Base-by-base conservation (phyloP, 2,113 vertebrate species). In the Caranx ignobilis region DNA sequence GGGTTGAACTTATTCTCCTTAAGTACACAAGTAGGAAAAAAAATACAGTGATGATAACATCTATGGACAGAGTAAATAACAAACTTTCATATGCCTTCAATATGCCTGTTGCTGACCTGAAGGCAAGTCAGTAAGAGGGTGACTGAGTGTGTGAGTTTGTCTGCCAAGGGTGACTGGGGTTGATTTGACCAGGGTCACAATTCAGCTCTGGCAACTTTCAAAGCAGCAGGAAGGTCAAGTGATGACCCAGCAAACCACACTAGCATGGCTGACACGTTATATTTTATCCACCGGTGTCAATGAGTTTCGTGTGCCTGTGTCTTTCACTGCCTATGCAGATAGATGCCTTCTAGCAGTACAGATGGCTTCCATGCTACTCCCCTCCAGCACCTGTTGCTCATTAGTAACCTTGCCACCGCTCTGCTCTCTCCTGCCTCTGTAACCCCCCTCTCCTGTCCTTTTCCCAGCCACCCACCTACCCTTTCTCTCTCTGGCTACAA, bases 1-100 rank as follows among this genome's bases (percentile, higher is more conserved):
- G 96, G 96, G 89, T 96, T 96, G 69, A 94, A 93, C 19, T 95
- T 94, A 83, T 97, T 97, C 88, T 99, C 97, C 98, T 99, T 2
- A 9, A 15, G 92, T 66, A 74, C 4, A 80, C 5, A 82, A 84
- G 0, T n/a, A 19, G 21, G 21, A 73, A 48, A 47, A 47, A 55
- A 64, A 32, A 56, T 19, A 61, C 48, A 18, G 13, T 69, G 64
- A 77, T 3, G 26, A 59, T 73, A 50, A 78, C 41, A 47, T 75
- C 32, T 55, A 34, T 1, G 57, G 56, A 86, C 65, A 77, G 43
- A 54, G 54, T 6, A 45, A 52, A 21, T n/a, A 70, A 12, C 31
- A 35, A 75, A 72, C 45, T 10, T 70, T 60, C 59, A 71, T 61
- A 12, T 65, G 34, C 41, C 32, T 62, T 41, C 59, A 55, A 60